Percentiles rank a stretch among this genome's conserved stretches.
phyloP scores from a whole-genome alignment of 2,888 invertebrate species.

The Caenorhabditis afra region DNA sequence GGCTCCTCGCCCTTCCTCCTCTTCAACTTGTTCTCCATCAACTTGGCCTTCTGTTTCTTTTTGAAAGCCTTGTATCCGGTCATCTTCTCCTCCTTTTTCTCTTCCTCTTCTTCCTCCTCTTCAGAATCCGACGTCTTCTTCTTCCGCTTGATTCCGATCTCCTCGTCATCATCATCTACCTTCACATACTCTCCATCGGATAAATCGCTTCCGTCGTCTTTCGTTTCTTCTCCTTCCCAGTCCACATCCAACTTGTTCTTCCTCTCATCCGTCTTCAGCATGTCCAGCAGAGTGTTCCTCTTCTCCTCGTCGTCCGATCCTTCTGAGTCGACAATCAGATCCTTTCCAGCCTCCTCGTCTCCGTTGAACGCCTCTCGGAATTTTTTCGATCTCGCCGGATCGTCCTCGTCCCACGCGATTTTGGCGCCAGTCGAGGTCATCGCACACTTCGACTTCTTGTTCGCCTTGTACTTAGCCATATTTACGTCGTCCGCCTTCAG shows the following conservation, averaged over 20 bases:
- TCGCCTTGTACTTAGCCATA: conserved; percentile 81
- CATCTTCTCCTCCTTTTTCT: conserved; percentile 49
- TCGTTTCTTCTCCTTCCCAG: conserved; percentile 22
- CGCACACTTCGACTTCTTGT: conserved; percentile 60
- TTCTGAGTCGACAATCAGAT: conserved; percentile 74
- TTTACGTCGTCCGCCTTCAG: conserved; percentile 68
- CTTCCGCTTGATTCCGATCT: conserved; percentile 46
- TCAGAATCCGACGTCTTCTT: conserved; percentile 42
- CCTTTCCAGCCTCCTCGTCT: conserved; percentile 52
- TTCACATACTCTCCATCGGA: conserved; percentile 61
- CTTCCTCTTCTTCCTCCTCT: conserved; percentile 53
- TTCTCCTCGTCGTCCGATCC: conserved; percentile 66
- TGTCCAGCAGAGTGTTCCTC: conserved; percentile 56
- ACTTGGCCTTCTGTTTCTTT: conserved; percentile 54
- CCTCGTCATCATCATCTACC: conserved; percentile 58
- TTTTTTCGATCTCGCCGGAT: conserved; percentile 85
- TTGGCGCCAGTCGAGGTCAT: conserved; percentile 83
- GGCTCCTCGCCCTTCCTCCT: conserved; percentile 13
- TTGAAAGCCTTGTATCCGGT: conserved; percentile 58
- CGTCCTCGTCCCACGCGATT: conserved; percentile 96
- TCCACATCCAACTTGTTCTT: conserved; percentile 44
- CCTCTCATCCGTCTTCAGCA: conserved; percentile 55
- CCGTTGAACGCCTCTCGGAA: conserved; percentile 71
- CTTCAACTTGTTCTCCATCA: conserved; percentile 48
- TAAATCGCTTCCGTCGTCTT: conserved; percentile 51